These are phyloP conservation scores for Tenebrosternarchus preto DNA, from an alignment of 2,113 vertebrate species.

Conservation along the genomic window DNA sequence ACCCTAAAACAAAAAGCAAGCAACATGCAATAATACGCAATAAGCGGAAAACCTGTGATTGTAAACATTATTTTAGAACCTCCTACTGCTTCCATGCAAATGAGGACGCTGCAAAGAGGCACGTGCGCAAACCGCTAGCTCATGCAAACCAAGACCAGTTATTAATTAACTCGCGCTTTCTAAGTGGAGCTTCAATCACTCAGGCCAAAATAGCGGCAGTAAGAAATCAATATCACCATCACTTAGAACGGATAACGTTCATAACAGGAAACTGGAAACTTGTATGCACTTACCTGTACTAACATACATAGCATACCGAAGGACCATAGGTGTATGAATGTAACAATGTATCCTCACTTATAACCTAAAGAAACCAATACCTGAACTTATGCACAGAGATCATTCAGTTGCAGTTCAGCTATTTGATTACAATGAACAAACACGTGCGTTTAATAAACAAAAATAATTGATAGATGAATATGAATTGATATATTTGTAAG, in stretches of 20 bases:
- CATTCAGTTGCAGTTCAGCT: neutral
- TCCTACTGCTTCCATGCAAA: too few relatives aligned
- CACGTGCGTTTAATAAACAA: too few relatives aligned
- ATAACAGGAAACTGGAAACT: conserved; percentile 22
- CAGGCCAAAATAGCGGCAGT: conserved; percentile 33
- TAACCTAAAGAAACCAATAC: conserved; percentile 11
- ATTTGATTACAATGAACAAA: neutral
- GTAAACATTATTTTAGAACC: too few relatives aligned
- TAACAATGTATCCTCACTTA: neutral
- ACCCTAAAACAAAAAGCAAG: conserved; percentile 38
- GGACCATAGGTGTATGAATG: conserved; percentile 3
- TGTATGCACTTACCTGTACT: conserved; percentile 19
- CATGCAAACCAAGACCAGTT: conserved; percentile 47
- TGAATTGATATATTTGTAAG: too few relatives aligned
- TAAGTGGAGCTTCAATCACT: conserved; percentile 28
- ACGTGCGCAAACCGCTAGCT: conserved; percentile 4
- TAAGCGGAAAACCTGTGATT: neutral
- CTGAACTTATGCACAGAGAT: neutral
- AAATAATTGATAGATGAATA: too few relatives aligned
- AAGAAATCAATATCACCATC: conserved; percentile 50
- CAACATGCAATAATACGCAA: neutral
- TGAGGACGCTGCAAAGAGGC: too few relatives aligned
- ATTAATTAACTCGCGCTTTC: conserved; percentile 55
- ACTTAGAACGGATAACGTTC: conserved; percentile 22
- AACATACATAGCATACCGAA: neutral